A percentile compares a stretch with the other conserved stretches of the same genome.
These are phyloP conservation scores for Meda fulgida DNA, from an alignment of 2,797 vertebrate species.

Conservation along the genomic window DNA sequence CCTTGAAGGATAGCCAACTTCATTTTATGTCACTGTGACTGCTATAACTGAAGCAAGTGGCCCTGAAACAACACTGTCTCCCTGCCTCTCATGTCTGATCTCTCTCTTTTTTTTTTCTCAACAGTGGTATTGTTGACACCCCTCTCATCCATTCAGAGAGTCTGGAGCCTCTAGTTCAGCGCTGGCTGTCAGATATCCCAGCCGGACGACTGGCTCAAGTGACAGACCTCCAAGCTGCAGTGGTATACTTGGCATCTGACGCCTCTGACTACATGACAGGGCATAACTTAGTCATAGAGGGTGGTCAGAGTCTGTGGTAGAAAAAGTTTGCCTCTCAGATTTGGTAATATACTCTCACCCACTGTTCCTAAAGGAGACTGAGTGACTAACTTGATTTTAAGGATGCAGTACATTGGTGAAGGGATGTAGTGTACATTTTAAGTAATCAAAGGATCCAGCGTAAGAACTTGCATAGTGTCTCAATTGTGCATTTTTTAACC, in stretches of 20 bases:
- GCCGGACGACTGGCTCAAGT: slow-evolving; percentile 86
- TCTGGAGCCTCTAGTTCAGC: slow-evolving; percentile 82
- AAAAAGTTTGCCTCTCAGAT: slow-evolving; percentile 51
- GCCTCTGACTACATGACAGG: slow-evolving; percentile 88
- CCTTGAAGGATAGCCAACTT: slow-evolving; percentile 77
- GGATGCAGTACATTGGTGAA: slow-evolving; percentile 6
- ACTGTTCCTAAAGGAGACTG: neutral
- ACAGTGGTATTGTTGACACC: slow-evolving; percentile 88
- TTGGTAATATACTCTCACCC: slow-evolving; percentile 24
- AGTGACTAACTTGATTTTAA: neutral
- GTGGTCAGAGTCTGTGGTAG: slow-evolving; percentile 88
- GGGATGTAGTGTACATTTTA: slow-evolving; percentile 11
- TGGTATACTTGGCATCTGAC: slow-evolving; percentile 88
- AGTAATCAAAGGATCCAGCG: slow-evolving; percentile 5
- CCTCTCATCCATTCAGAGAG: slow-evolving; percentile 84
- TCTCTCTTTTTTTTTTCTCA: slow-evolving; percentile 64
- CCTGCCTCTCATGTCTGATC: slow-evolving; percentile 72
- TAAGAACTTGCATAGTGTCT: neutral
- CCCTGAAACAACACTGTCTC: slow-evolving; percentile 78
- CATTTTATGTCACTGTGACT: slow-evolving; percentile 76
- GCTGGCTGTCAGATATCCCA: slow-evolving; percentile 86
- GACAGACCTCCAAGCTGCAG: slow-evolving; percentile 87
- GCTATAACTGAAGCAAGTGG: slow-evolving; percentile 67
- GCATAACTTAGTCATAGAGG: slow-evolving; percentile 92
- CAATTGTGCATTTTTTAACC: neutral